Conservation (phyloP, 30 jellyfish, hydroid and myxozoan genomes). For the Hydractinia echinata region DNA sequence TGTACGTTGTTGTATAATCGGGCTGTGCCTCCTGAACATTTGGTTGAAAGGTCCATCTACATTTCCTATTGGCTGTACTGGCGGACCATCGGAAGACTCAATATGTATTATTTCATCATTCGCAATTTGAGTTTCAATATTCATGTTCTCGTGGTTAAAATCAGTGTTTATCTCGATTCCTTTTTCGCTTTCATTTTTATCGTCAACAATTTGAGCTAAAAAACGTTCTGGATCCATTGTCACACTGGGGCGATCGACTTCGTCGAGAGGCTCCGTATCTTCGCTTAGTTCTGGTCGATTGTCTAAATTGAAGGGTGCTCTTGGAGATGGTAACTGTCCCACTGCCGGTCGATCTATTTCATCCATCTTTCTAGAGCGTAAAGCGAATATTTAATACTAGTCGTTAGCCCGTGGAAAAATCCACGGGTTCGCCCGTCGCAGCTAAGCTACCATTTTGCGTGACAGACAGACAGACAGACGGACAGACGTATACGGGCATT, state of each 20-base stretch:
- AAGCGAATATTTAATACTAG: not conserved
- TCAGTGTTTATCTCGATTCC: not conserved
- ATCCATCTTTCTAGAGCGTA: conserved; percentile 2
- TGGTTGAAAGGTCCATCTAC: not conserved
- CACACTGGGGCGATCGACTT: conserved; percentile 11
- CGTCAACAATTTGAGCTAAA: not conserved
- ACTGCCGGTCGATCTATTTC: conserved; percentile 13
- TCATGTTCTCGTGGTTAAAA: too few species aligned
- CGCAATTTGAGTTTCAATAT: not conserved
- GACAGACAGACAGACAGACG: too few species aligned
- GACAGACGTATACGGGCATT: too few species aligned
- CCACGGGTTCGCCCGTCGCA: too few species aligned
- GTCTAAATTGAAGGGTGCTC: not conserved
- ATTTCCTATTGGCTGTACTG: not conserved
- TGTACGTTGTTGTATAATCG: conserved; percentile 4
- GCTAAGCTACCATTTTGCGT: too few species aligned
- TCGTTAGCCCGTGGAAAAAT: too few species aligned
- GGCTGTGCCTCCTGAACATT: not conserved
- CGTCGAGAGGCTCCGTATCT: not conserved
- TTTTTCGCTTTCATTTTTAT: not conserved
- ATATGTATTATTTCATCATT: not conserved
- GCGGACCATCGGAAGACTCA: conserved; percentile 10
- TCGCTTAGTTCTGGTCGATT: not conserved
- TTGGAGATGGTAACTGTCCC: conserved; percentile 8
- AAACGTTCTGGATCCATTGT: not conserved